Evolutionary conservation across 2,888 invertebrate species (phyloP).

Genomic region (Syrphus vitripennis): DNA sequence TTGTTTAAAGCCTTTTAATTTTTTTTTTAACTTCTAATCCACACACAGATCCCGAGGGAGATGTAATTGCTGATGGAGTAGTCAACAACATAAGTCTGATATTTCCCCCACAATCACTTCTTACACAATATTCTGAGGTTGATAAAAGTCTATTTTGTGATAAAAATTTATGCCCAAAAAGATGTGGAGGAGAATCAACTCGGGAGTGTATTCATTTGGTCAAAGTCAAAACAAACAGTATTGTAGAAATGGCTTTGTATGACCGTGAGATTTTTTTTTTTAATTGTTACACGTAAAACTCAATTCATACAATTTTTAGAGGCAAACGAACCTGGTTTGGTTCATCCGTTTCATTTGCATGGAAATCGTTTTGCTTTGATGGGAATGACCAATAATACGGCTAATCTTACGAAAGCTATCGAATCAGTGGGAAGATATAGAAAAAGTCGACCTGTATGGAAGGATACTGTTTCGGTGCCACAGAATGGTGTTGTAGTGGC

Average conservation of each 20-base stretch:
- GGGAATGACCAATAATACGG: conserved; percentile 73
- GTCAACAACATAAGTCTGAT: conserved; percentile 88
- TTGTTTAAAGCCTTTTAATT: not conserved
- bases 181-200: conserved; percentile 58
- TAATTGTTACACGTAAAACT: not conserved
- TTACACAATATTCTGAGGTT: conserved; percentile 84
- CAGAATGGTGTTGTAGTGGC: conserved; percentile 75
- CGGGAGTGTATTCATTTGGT: conserved; percentile 74
- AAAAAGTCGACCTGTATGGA: conserved; percentile 73
- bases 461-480: conserved; percentile 77
- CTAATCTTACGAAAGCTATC: conserved; percentile 67
- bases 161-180: conserved; percentile 58
- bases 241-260: conserved; percentile 77
- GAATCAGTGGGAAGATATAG: conserved; percentile 40
- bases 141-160: conserved; percentile 75
- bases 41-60: conserved; percentile 66
- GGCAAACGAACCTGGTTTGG: conserved; percentile 37
- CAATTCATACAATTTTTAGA: not conserved
- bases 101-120: conserved; percentile 88
- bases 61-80: conserved; percentile 79
- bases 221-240: conserved; percentile 72
- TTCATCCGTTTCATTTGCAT: conserved; percentile 79
- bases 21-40: not conserved
- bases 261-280: conserved; percentile 73
- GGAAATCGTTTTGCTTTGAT: conserved; percentile 77